Conservation (phyloP, 30 jellyfish, hydroid and myxozoan species). For the Turritopsis dohrnii region DNA sequence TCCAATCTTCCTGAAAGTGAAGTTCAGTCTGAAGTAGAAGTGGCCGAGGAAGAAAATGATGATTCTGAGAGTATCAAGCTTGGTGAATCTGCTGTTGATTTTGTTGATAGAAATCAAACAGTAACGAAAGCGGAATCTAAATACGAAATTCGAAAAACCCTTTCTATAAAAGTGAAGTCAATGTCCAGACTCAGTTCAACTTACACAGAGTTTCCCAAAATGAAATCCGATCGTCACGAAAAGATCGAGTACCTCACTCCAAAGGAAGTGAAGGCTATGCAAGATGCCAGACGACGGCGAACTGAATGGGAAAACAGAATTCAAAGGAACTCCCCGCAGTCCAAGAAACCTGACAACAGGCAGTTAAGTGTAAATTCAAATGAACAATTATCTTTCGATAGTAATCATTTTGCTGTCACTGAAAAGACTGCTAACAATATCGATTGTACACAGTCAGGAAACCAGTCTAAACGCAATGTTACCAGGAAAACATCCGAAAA, state of each 20-base stretch:
- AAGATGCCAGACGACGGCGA: slow-evolving; percentile 22
- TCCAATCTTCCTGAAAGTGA: slow-evolving; percentile 46
- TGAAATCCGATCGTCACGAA: slow-evolving; percentile 14
- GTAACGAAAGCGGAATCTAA: neutral
- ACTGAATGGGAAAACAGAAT: slow-evolving; percentile 31
- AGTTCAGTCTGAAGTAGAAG: slow-evolving; percentile 30
- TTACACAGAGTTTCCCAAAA: slow-evolving; percentile 22
- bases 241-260: slow-evolving; percentile 40
- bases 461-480: neutral
- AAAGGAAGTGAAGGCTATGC: slow-evolving; percentile 43
- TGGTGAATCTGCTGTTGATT: slow-evolving; percentile 32
- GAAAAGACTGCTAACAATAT: neutral
- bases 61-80: neutral
- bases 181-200: neutral
- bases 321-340: neutral
- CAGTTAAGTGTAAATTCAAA: neutral
- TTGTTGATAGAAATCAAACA: slow-evolving; percentile 3
- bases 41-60: slow-evolving; percentile 8
- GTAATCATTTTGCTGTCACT: neutral
- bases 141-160: neutral
- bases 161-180: neutral
- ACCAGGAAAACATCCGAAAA: neutral
- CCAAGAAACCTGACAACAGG: neutral
- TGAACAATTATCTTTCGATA: neutral
- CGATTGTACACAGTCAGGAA: neutral